Percentiles rank a stretch among this genome's conserved stretches.
These are phyloP conservation scores for Trachelus tabidus DNA, from an alignment of 2,888 invertebrate genomes.

Conservation along the genomic window DNA sequence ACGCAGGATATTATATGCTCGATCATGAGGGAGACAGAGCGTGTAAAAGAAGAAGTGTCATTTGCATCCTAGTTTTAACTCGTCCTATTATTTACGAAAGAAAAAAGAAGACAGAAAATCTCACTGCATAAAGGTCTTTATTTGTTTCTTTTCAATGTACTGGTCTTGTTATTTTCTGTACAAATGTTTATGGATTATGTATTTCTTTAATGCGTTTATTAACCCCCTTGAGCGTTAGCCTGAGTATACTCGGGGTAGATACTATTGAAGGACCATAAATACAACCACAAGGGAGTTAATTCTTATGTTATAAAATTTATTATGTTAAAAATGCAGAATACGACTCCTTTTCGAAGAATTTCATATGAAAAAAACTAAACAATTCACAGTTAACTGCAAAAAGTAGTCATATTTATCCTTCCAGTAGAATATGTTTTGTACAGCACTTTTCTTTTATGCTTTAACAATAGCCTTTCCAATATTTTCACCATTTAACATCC, in stretches of 20 bases:
- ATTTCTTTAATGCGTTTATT: not conserved
- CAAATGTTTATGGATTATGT: not conserved
- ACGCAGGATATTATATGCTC: not conserved
- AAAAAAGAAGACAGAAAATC: not conserved
- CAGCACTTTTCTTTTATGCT: slow-evolving; percentile 57
- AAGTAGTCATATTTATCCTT: too few species aligned
- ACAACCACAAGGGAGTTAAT: too few species aligned
- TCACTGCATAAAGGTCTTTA: not conserved
- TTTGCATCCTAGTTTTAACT: not conserved
- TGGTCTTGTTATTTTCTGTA: not conserved
- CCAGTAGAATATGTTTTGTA: not conserved
- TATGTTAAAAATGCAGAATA: not conserved
- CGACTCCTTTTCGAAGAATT: too few species aligned
- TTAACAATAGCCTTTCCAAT: slow-evolving; percentile 79
- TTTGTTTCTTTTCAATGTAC: not conserved
- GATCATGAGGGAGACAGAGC: not conserved
- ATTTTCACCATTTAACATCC: slow-evolving; percentile 75
- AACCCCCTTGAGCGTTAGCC: too few species aligned
- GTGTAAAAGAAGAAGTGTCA: not conserved
- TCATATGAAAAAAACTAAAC: too few species aligned
- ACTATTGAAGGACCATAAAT: too few species aligned
- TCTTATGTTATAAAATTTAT: not conserved
- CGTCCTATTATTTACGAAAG: not conserved
- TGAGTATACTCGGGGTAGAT: too few species aligned
- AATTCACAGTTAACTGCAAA: too few species aligned